Evolutionary conservation across 2,888 invertebrate genomes (phyloP).

Genomic region (Furcula furcula): DNA sequence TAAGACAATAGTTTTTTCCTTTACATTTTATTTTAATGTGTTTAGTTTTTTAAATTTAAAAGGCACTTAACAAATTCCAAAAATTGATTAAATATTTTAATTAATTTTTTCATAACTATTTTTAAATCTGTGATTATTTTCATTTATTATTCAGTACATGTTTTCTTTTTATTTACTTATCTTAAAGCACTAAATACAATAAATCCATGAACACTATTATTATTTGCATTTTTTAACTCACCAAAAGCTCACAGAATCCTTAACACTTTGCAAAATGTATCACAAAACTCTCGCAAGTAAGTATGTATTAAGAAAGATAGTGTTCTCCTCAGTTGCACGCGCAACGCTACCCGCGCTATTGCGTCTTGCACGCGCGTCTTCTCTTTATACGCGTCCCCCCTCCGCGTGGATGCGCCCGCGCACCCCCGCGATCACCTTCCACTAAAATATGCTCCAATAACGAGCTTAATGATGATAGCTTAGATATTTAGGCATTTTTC

Average conservation of each 20-base stretch:
- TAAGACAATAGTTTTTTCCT: too few relatives aligned
- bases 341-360: conserved; percentile 42
- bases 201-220: too few relatives aligned
- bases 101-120: too few relatives aligned
- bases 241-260: conserved; percentile 31
- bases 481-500: too few relatives aligned
- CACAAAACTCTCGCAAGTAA: conserved; percentile 25
- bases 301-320: conserved; percentile 7
- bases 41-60: too few relatives aligned
- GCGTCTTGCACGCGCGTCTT: conserved; percentile 44
- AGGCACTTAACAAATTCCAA: too few relatives aligned
- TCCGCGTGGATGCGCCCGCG: conserved; percentile 16
- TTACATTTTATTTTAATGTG: too few relatives aligned
- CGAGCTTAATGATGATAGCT: neutral
- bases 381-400: conserved; percentile 59
- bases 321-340: conserved; percentile 20
- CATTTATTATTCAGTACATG: too few relatives aligned
- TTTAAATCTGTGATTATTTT: too few relatives aligned
- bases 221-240: conserved; percentile 17
- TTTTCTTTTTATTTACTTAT: too few relatives aligned
- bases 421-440: neutral
- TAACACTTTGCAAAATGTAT: conserved; percentile 14
- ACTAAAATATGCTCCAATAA: neutral
- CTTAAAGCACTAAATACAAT: too few relatives aligned
- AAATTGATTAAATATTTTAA: too few relatives aligned